These are phyloP conservation scores for Thaumetopoea pityocampa DNA, from an alignment of 1,140 invertebrate genomes.

Conservation along the genomic window DNA sequence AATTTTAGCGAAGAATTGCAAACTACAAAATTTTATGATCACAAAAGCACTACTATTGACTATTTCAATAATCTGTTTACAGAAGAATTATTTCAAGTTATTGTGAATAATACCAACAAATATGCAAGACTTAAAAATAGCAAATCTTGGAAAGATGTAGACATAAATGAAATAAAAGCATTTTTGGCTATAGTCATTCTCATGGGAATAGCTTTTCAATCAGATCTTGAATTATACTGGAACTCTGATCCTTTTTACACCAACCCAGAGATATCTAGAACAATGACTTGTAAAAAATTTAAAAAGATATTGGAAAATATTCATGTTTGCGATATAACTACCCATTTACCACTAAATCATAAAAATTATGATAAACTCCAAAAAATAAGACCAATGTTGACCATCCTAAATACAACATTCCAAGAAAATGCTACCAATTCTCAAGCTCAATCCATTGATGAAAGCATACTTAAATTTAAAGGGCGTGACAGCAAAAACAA, in stretches of 20 bases:
- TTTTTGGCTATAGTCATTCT: slow-evolving; percentile 20
- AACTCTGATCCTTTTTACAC: slow-evolving; percentile 24
- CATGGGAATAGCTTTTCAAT: slow-evolving; percentile 18
- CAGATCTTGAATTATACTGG: slow-evolving; percentile 27
- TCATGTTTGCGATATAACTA: slow-evolving; percentile 4
- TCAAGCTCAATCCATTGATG: no score
- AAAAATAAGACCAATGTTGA: no score
- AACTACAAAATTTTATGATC: slow-evolving; percentile 13
- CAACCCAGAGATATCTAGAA: slow-evolving; percentile 17
- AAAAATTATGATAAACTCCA: not conserved
- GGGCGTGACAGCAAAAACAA: slow-evolving; percentile 1
- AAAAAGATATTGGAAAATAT: slow-evolving; percentile 23
- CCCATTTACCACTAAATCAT: not conserved
- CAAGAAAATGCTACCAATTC: not conserved
- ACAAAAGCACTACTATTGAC: slow-evolving; percentile 10
- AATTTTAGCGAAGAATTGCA: slow-evolving; percentile 7
- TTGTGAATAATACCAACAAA: slow-evolving; percentile 10
- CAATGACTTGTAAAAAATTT: slow-evolving; percentile 23
- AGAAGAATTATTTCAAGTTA: slow-evolving; percentile 16
- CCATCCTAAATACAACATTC: not conserved
- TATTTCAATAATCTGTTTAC: slow-evolving; percentile 21
- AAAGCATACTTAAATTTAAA: slow-evolving; percentile 7
- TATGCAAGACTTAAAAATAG: not conserved
- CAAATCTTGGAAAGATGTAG: not conserved
- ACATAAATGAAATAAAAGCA: slow-evolving; percentile 13